Evolutionary conservation across 1,140 invertebrate species (phyloP).

Genomic region (Drosophila subpulchrella): DNA sequence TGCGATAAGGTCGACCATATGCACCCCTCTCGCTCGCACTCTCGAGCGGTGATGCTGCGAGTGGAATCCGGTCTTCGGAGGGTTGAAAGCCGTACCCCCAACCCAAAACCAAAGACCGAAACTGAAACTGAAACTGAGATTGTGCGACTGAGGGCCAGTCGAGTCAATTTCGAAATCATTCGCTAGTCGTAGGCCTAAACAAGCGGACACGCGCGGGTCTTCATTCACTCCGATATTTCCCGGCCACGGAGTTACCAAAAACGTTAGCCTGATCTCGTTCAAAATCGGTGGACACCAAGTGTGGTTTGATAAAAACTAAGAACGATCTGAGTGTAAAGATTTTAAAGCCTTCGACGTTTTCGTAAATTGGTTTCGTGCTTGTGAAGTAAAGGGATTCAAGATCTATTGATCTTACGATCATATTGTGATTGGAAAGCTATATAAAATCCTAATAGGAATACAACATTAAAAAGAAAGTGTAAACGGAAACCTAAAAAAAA

Average conservation of each 20-base stretch:
- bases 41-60: constrained; percentile 31
- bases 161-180: constrained; percentile 84
- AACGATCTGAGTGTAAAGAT: neutral
- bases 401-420: constrained; percentile 2
- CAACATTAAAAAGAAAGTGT: neutral
- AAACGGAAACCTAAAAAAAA: neutral
- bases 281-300: constrained; percentile 19
- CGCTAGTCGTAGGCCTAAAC: constrained; percentile 83
- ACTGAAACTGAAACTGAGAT: constrained; percentile 42
- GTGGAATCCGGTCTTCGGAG: constrained; percentile 41
- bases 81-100: constrained; percentile 36
- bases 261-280: constrained; percentile 24
- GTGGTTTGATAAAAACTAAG: neutral
- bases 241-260: constrained; percentile 14
- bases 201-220: constrained; percentile 78
- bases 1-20: constrained; percentile 10
- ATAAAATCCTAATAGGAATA: neutral
- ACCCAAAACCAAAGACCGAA: constrained; percentile 17
- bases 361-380: constrained; percentile 12
- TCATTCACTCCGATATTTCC: constrained; percentile 6
- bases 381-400: neutral
- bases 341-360: neutral
- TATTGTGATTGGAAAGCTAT: neutral
- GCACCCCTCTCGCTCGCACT: constrained; percentile 16
- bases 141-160: constrained; percentile 39